Percentiles rank a stretch among this genome's conserved stretches.
Evolutionary conservation across 2,888 invertebrate genomes (phyloP).

Genomic region (Lydus trimaculatus): DNA sequence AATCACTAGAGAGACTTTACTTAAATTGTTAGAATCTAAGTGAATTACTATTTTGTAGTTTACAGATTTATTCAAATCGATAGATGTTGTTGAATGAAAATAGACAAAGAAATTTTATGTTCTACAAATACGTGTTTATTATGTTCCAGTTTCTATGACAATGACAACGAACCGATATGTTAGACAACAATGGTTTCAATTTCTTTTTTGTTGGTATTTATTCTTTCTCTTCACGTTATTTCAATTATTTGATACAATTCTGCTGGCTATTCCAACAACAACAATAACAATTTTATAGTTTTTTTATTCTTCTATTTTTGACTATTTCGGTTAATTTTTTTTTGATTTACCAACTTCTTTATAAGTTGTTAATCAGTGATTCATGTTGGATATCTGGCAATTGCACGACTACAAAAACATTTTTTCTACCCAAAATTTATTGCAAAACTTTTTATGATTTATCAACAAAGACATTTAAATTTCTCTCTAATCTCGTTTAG

Average conservation of each 20-base stretch:
- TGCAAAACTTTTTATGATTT: not conserved
- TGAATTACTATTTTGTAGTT: not conserved
- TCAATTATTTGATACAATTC: not conserved
- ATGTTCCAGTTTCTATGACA: not conserved
- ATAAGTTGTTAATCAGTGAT: too few relatives aligned
- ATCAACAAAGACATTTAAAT: not conserved
- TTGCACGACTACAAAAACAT: not conserved
- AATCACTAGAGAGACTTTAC: not conserved
- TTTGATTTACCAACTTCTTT: not conserved
- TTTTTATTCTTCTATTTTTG: not conserved
- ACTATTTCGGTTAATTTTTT: not conserved
- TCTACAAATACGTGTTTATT: not conserved
- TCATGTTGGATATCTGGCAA: not conserved
- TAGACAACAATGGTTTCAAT: not conserved
- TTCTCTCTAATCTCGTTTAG: too few relatives aligned
- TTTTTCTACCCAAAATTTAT: not conserved
- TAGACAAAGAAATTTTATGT: not conserved
- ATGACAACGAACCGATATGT: not conserved
- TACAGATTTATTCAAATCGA: not conserved
- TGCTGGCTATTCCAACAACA: not conserved
- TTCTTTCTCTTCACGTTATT: not conserved
- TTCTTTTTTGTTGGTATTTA: not conserved
- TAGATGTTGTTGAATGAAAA: not conserved
- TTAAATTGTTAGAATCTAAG: not conserved
- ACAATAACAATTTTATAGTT: not conserved